Conservation (phyloP, 2,888 invertebrate genomes). For the Belgica antarctica region DNA sequence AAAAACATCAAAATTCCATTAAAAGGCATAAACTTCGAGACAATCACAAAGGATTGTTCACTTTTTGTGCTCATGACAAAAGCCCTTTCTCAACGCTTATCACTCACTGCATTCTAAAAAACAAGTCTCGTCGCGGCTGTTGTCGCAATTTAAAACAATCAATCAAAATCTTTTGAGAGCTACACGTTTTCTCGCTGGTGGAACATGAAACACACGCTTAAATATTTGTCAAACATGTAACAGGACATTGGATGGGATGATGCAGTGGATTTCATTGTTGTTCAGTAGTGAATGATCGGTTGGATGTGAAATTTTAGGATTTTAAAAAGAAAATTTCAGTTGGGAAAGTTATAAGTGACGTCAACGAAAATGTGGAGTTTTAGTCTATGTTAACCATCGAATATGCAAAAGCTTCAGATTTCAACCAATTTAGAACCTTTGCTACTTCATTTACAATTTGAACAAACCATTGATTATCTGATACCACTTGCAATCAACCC, state of each 20-base stretch:
- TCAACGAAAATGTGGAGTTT: too few relatives aligned
- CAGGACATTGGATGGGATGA: background rate
- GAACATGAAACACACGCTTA: constrained; percentile 22
- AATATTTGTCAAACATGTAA: constrained; percentile 17
- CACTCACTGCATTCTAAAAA: constrained; percentile 14
- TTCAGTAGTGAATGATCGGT: too few relatives aligned
- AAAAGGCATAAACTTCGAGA: background rate
- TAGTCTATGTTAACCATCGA: too few relatives aligned
- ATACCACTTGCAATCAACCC: too few relatives aligned
- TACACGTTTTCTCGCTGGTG: background rate
- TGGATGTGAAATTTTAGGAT: too few relatives aligned
- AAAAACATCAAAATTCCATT: constrained; percentile 31
- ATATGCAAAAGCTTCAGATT: too few relatives aligned
- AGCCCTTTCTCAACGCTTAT: constrained; percentile 32
- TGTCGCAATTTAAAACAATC: constrained; percentile 24
- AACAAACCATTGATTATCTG: too few relatives aligned
- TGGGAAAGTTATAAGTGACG: too few relatives aligned
- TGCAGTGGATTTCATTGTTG: too few relatives aligned
- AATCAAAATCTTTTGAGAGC: constrained; percentile 20
- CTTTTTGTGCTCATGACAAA: background rate
- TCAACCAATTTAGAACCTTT: too few relatives aligned
- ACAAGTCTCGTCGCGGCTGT: constrained; percentile 10
- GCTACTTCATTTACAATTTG: too few relatives aligned
- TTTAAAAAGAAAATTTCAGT: too few relatives aligned
- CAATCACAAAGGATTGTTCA: background rate